Evolutionary conservation across 2,113 vertebrate genomes (phyloP), one percentile per base, ranked within the genome.

Genomic region (Smithornis capensis): DNA sequence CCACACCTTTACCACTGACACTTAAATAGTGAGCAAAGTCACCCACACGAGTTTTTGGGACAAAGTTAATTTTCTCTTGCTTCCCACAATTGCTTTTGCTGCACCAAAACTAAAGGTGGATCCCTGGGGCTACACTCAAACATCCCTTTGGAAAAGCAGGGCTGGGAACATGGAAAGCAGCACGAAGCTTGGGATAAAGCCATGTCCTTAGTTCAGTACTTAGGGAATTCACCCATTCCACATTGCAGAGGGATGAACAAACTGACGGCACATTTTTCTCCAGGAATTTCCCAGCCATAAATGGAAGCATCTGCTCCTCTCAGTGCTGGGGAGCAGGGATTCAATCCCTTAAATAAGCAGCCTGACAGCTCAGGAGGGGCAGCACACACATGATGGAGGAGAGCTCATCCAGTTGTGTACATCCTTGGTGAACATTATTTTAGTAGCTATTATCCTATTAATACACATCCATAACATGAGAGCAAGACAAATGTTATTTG

Each of bases 231-330:
- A 33, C 53, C 49, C 71, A 10, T 24, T 90, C 29, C 42, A n/a
- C 83, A 70, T 45, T 60, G 86, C 83, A 81, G 71, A 87, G 60
- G 65, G 62, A 91, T 83, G 83, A 94, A 68, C 80, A 90, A 69
- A 82, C 31, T 0, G 4, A 94, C 63, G 50, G 70, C 31, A 16
- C 11, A 5, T 82, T 90, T 87, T 85, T 55, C 85, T 68, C 57
- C 19, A 82, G 87, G 91, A 82, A 82, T 63, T 94, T 79, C 91
- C 84, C 94, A 88, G 78, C 87, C 94, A 50, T 91, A 95, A 95
- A 95, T 85, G 82, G 96, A 91, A 91, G 78, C 67, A 85, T 59
- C 21, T 16, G 6, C 33, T 63, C 74, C 84, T 73, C 44, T 31
- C 4, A n/a, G 47, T 21, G 37, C 27, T 23, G n/a, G 29, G 23